These are phyloP conservation scores for Daubentonia madagascariensis DNA, from an alignment of 2,113 vertebrate species.

Conservation along the genomic window DNA sequence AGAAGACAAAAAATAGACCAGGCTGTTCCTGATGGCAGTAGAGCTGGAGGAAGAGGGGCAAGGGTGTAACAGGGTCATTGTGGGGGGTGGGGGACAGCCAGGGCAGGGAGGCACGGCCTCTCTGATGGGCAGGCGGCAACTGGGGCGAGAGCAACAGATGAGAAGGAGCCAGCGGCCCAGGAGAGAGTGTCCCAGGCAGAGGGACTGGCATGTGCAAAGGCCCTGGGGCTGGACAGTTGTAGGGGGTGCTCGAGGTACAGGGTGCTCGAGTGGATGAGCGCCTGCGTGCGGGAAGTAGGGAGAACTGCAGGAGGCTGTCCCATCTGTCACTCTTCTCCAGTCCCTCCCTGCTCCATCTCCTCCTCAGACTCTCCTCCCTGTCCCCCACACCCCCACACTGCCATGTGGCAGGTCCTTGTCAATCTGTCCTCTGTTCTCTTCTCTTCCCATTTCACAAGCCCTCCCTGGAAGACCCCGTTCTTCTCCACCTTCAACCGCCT, in stretches of 20 bases:
- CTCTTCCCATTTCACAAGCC: background rate
- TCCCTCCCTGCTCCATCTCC: background rate
- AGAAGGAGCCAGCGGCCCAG: background rate
- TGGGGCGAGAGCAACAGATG: rapidly evolving
- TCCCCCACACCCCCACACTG: too few relatives aligned
- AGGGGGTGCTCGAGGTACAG: background rate
- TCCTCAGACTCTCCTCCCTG: background rate
- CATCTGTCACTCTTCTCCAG: background rate
- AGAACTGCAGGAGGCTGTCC: background rate
- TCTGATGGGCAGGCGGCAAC: background rate
- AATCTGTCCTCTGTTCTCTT: rapidly evolving
- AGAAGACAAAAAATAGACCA: background rate
- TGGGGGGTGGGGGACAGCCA: rapidly evolving
- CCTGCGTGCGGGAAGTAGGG: background rate
- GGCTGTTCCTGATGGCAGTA: rapidly evolving
- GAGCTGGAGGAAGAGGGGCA: rapidly evolving
- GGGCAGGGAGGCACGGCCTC: background rate
- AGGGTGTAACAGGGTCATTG: rapidly evolving
- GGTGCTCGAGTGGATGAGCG: rapidly evolving
- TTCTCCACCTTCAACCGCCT: background rate
- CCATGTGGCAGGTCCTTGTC: rapidly evolving
- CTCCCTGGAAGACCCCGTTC: background rate
- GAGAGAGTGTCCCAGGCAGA: rapidly evolving
- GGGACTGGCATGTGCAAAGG: rapidly evolving
- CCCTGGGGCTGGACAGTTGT: background rate